Evolutionary conservation across 2,113 vertebrate genomes (phyloP).

Genomic region (Lepisosteus oculatus): DNA sequence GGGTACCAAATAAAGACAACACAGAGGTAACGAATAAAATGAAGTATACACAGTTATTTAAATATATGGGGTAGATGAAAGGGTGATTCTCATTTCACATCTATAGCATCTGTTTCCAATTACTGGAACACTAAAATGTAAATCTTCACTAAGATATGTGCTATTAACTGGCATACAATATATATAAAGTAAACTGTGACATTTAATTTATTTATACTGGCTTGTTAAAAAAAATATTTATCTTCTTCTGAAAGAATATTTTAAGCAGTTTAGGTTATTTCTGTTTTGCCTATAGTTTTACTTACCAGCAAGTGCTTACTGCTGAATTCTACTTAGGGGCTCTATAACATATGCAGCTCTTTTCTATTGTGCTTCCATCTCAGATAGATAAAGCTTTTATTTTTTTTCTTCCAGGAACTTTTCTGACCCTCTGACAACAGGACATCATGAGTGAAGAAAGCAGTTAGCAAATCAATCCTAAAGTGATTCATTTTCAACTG

Average conservation of each 20-base stretch:
- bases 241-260: background rate
- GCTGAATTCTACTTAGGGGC: background rate
- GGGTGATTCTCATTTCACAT: no score
- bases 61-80: no score
- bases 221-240: background rate
- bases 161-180: background rate
- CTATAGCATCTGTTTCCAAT: no score
- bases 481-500: constrained; percentile 74
- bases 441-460: constrained; percentile 53
- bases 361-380: constrained; percentile 10
- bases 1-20: no score
- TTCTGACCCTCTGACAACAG: constrained; percentile 49
- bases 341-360: background rate
- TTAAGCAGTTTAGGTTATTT: background rate
- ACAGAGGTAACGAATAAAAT: no score
- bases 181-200: background rate
- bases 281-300: background rate
- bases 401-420: constrained; percentile 44
- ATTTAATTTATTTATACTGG: background rate
- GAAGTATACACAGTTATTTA: no score
- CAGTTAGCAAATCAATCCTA: constrained; percentile 73
- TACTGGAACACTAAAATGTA: background rate
- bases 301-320: background rate
- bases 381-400: constrained; percentile 25
- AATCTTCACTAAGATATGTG: background rate